phyloP scores from a whole-genome alignment of 1,140 invertebrate genomes.

The Gonatopus flavifemur region DNA sequence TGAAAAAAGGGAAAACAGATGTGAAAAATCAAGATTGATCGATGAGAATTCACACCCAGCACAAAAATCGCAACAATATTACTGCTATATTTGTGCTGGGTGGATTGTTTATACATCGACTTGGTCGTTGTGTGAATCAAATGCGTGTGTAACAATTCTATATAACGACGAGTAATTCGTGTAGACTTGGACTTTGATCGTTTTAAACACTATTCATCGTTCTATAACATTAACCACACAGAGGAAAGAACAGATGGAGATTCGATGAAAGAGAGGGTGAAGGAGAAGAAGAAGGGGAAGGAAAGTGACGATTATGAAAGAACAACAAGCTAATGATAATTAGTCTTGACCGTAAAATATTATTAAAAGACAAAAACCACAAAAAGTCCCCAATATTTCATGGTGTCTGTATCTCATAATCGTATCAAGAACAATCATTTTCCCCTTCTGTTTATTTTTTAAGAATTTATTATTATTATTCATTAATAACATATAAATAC shows the following conservation, averaged over 20 bases:
- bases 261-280: neutral
- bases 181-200: too few species aligned
- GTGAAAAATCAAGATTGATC: too few species aligned
- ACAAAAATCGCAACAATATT: too few species aligned
- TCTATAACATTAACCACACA: too few species aligned
- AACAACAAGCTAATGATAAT: neutral
- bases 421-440: slow-evolving; percentile 31
- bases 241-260: neutral
- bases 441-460: slow-evolving; percentile 1
- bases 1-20: too few species aligned
- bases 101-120: too few species aligned
- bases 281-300: neutral
- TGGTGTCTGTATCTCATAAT: slow-evolving; percentile 34
- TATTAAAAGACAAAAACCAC: slow-evolving; percentile 6
- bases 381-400: slow-evolving; percentile 37
- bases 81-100: too few species aligned
- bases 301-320: neutral
- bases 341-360: neutral
- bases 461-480: slow-evolving; percentile 17
- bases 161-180: too few species aligned
- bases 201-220: too few species aligned
- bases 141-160: too few species aligned
- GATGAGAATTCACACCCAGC: too few species aligned
- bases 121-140: too few species aligned
- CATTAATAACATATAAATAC: neutral